Conservation (phyloP, 2,888 invertebrate species). For the Nemurella pictetii region DNA sequence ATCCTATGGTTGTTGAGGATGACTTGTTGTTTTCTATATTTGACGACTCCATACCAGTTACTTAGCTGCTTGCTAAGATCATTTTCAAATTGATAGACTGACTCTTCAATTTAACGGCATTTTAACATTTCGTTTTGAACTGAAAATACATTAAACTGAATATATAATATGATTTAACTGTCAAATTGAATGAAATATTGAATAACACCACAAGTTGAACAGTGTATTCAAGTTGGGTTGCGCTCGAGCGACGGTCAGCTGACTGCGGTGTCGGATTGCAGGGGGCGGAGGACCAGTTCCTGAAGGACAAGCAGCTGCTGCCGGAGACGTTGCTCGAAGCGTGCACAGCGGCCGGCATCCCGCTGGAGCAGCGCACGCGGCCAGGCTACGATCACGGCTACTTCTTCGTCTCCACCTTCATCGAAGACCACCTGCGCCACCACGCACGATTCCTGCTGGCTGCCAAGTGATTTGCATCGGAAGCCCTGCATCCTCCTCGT, state of each 20-base stretch:
- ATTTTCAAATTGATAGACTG: too few relatives aligned
- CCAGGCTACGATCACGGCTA: conserved; percentile 96
- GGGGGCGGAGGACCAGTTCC: conserved; percentile 83
- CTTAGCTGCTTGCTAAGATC: too few relatives aligned
- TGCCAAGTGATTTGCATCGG: too few relatives aligned
- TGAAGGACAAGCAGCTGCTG: conserved; percentile 72
- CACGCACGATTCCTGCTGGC: too few relatives aligned
- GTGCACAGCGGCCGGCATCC: conserved; percentile 67
- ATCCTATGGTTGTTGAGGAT: background rate
- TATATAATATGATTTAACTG: background rate
- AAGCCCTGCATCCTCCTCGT: too few relatives aligned
- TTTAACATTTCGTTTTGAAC: too few relatives aligned
- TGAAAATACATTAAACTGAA: background rate
- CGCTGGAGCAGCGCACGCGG: conserved; percentile 69
- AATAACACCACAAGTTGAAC: too few relatives aligned
- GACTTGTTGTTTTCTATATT: background rate
- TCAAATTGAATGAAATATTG: too few relatives aligned
- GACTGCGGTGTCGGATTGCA: conserved; percentile 49
- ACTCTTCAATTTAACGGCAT: too few relatives aligned
- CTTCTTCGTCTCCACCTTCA: conserved; percentile 87
- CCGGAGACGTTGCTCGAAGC: conserved; percentile 82
- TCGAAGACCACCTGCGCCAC: conserved; percentile 89
- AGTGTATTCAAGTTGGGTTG: background rate
- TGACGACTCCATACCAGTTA: too few relatives aligned
- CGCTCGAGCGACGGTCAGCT: background rate